Conservation (phyloP, 1,140 invertebrate species). For the Pectinophora gossypiella region DNA sequence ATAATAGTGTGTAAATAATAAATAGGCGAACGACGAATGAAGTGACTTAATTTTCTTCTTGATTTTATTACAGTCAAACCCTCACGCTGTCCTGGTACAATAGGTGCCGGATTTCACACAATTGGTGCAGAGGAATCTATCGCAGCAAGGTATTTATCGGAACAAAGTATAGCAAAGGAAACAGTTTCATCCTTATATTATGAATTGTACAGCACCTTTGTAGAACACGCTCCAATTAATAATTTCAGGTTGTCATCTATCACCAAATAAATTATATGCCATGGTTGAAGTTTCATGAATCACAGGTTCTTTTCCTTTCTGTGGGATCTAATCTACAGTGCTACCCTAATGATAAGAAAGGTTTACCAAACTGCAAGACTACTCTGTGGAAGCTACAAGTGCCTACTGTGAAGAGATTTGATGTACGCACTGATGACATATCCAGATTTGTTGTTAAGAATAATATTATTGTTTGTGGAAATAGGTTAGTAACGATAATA, state of each 20-base stretch:
- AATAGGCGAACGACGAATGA: not conserved
- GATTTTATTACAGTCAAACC: slow-evolving; percentile 18
- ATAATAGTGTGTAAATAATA: not conserved
- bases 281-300: slow-evolving; percentile 42
- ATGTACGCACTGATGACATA: slow-evolving; percentile 60
- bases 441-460: slow-evolving; percentile 56
- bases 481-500: slow-evolving; percentile 37
- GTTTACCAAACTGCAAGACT: slow-evolving; percentile 20
- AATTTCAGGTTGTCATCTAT: slow-evolving; percentile 39
- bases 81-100: slow-evolving; percentile 29
- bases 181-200: not conserved
- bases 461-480: slow-evolving; percentile 49
- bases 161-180: not conserved
- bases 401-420: slow-evolving; percentile 42
- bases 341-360: slow-evolving; percentile 32
- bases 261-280: slow-evolving; percentile 57
- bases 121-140: slow-evolving; percentile 54
- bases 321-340: slow-evolving; percentile 43
- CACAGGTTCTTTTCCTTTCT: slow-evolving; percentile 36
- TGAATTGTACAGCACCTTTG: not conserved
- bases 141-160: slow-evolving; percentile 36
- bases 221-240: not conserved
- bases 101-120: slow-evolving; percentile 47
- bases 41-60: not conserved
- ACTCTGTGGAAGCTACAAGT: slow-evolving; percentile 41